Conservation (phyloP, 1,140 invertebrate genomes). For the Pararge aegeria region DNA sequence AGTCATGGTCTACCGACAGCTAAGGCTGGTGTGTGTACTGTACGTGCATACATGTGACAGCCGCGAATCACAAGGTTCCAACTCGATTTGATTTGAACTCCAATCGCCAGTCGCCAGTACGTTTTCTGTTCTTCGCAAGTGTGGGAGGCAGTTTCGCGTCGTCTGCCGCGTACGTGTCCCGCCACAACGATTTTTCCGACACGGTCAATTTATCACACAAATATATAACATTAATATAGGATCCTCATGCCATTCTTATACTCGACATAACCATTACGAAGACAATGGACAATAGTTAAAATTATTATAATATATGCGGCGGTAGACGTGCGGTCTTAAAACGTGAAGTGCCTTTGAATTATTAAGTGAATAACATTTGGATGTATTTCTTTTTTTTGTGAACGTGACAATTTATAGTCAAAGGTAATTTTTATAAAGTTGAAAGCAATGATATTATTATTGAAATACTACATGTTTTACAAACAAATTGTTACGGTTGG, state of each 20-base stretch:
- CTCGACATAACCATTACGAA: slow-evolving; percentile 21
- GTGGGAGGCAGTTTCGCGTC: slow-evolving; percentile 24
- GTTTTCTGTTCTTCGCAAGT: slow-evolving; percentile 29
- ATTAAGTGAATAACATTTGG: slow-evolving; percentile 15
- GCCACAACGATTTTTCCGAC: slow-evolving; percentile 20
- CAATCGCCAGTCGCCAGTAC: neutral
- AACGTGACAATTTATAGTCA: neutral
- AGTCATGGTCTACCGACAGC: neutral
- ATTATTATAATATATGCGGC: slow-evolving; percentile 30
- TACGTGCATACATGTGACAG: neutral
- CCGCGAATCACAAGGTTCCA: slow-evolving; percentile 10
- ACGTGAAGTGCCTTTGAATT: slow-evolving; percentile 18
- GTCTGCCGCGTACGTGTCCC: slow-evolving; percentile 3
- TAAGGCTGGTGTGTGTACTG: neutral
- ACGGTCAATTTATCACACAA: slow-evolving; percentile 15
- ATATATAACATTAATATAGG: slow-evolving; percentile 20
- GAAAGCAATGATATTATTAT: neutral
- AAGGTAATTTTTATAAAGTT: slow-evolving; percentile 1
- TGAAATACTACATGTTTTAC: neutral
- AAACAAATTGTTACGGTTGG: neutral
- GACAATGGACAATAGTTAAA: slow-evolving; percentile 36
- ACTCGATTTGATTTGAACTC: slow-evolving; percentile 4
- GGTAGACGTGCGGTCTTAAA: slow-evolving; percentile 12
- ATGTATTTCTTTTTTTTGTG: neutral
- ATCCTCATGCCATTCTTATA: slow-evolving; percentile 20